These are phyloP conservation scores for Nannoperca australis DNA, from an alignment of 2,797 vertebrate species.

Conservation along the genomic window DNA sequence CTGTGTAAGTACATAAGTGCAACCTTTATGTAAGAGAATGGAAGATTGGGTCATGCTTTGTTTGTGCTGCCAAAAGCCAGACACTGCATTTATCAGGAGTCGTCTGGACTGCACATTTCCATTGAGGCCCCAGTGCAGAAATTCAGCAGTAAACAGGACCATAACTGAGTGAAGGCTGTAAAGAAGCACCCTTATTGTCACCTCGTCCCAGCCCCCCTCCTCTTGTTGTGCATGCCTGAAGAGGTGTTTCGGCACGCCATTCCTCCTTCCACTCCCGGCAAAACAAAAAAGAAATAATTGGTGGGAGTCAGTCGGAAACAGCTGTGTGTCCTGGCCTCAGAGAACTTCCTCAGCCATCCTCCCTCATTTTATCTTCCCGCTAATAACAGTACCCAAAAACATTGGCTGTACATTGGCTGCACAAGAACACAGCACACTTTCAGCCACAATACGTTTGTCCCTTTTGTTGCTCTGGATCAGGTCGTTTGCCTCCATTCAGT, in stretches of 20 bases:
- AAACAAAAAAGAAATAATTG: slow-evolving; percentile 67
- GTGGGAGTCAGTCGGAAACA: slow-evolving; percentile 73
- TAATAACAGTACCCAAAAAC: slow-evolving; percentile 74
- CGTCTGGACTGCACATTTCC: slow-evolving; percentile 78
- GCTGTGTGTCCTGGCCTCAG: slow-evolving; percentile 70
- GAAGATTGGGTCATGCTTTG: slow-evolving; percentile 53
- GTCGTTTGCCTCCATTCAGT: slow-evolving; percentile 10
- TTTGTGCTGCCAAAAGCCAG: slow-evolving; percentile 70
- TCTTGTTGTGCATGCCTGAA: slow-evolving; percentile 68
- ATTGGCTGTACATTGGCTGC: slow-evolving; percentile 26
- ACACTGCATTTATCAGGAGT: slow-evolving; percentile 83
- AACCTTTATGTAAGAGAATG: slow-evolving; percentile 54
- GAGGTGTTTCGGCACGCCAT: slow-evolving; percentile 73
- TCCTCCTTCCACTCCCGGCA: slow-evolving; percentile 49
- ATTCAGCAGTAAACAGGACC: slow-evolving; percentile 74
- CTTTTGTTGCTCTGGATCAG: slow-evolving; percentile 32
- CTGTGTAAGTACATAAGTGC: slow-evolving; percentile 27
- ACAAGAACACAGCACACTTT: slow-evolving; percentile 38
- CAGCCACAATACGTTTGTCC: slow-evolving; percentile 39
- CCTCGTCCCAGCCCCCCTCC: slow-evolving; percentile 51
- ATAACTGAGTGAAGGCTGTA: slow-evolving; percentile 60
- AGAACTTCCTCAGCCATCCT: slow-evolving; percentile 61
- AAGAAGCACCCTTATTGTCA: slow-evolving; percentile 78
- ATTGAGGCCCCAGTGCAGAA: slow-evolving; percentile 52
- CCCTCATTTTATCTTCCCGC: slow-evolving; percentile 66